These are phyloP conservation scores for Muntiacus reevesi DNA, from an alignment of 2,113 vertebrate species.

Conservation along the genomic window DNA sequence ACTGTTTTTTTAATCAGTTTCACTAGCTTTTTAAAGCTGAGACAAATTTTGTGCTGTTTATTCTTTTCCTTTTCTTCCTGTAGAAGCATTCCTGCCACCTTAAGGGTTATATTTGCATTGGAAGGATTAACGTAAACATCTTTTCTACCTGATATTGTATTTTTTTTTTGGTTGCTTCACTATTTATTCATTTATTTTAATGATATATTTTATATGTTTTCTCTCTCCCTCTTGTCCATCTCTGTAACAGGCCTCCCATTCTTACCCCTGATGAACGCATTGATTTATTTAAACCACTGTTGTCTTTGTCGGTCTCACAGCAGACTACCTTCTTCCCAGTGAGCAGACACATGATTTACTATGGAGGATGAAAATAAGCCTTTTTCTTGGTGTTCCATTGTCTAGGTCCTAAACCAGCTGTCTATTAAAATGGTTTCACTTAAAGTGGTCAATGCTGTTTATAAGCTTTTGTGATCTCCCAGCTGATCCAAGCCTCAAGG, in stretches of 20 bases:
- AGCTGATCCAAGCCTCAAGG: constrained; percentile 51
- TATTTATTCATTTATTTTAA: constrained; percentile 44
- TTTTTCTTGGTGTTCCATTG: constrained; percentile 67
- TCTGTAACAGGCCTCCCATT: not conserved
- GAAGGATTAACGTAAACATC: constrained; percentile 28
- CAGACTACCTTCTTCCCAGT: constrained; percentile 39
- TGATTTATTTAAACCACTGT: constrained; percentile 71
- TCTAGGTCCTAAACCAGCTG: constrained; percentile 70
- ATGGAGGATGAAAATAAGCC: constrained; percentile 63
- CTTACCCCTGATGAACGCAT: constrained; percentile 61
- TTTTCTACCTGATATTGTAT: constrained; percentile 27
- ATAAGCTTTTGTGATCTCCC: constrained; percentile 65
- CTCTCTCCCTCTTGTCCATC: not conserved
- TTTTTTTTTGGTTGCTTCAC: constrained; percentile 17
- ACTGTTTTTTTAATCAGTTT: not conserved
- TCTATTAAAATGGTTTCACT: constrained; percentile 75
- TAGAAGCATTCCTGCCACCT: not conserved
- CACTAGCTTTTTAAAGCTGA: constrained; percentile 20
- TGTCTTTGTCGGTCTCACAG: constrained; percentile 38
- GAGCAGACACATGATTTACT: constrained; percentile 66
- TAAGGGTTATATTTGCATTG: constrained; percentile 7
- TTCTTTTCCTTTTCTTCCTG: not conserved
- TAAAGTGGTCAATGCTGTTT: constrained; percentile 66
- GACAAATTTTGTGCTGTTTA: not conserved
- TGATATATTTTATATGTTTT: constrained; percentile 23